phyloP scores from a whole-genome alignment of 1,140 invertebrate genomes.

The Aphis craccivora region DNA sequence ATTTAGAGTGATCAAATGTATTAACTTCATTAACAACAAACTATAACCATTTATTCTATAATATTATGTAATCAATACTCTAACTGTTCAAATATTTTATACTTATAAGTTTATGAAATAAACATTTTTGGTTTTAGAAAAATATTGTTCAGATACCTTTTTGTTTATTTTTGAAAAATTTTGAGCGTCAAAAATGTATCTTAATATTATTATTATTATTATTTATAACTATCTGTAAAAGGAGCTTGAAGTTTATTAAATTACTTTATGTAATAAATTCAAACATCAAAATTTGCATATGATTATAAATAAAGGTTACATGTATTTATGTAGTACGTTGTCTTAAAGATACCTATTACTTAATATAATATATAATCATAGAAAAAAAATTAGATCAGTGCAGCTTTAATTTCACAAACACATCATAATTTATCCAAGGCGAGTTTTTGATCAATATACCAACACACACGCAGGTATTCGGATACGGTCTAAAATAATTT shows the following conservation, averaged over 20 bases:
- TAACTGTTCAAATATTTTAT: not conserved
- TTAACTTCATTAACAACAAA: too few species aligned
- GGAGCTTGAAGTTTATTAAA: not conserved
- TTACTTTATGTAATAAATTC: not conserved
- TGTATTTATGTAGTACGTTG: not conserved
- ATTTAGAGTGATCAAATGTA: too few species aligned
- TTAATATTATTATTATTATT: not conserved
- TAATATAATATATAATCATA: not conserved
- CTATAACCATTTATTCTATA: too few species aligned
- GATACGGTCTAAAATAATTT: not conserved
- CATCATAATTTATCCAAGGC: not conserved
- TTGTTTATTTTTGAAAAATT: not conserved
- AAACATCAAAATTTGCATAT: not conserved
- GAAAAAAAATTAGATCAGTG: not conserved
- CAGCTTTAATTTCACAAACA: not conserved
- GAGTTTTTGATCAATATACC: not conserved
- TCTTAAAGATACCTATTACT: not conserved
- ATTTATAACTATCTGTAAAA: not conserved
- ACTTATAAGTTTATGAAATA: not conserved
- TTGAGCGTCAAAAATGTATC: not conserved
- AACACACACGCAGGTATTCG: not conserved
- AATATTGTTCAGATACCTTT: too few species aligned
- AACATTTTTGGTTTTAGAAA: not conserved
- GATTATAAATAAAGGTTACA: not conserved
- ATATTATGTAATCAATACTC: too few species aligned